A percentile compares a stretch with the other conserved stretches of the same genome.
Conservation (phyloP, 2,888 invertebrate species). For the Teleogryllus oceanicus region DNA sequence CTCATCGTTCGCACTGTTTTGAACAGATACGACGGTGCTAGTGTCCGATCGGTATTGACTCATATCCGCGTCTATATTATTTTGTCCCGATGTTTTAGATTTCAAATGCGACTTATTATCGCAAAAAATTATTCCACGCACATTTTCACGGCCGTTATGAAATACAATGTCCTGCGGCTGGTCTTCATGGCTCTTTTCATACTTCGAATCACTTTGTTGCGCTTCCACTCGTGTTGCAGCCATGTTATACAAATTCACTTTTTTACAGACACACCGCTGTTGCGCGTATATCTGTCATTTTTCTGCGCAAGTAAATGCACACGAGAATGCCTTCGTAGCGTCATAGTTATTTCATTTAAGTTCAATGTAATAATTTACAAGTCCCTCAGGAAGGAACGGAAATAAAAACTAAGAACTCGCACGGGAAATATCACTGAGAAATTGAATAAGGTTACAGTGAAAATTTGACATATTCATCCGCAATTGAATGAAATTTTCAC, state of each 20-base stretch:
- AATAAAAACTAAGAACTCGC: background rate
- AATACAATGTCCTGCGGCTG: conserved; percentile 60
- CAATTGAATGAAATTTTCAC: background rate
- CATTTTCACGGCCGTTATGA: conserved; percentile 77
- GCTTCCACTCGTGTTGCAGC: conserved; percentile 82
- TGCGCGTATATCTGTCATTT: conserved; percentile 51
- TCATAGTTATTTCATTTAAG: background rate
- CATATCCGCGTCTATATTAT: conserved; percentile 58
- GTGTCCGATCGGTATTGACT: conserved; percentile 68
- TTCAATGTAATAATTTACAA: too few species aligned
- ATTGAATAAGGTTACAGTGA: background rate
- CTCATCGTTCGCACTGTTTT: conserved; percentile 41
- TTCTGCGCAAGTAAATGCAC: conserved; percentile 37
- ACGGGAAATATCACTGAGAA: too few species aligned
- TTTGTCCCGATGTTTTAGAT: conserved; percentile 58
- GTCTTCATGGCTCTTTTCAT: conserved; percentile 63
- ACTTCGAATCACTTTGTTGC: conserved; percentile 71
- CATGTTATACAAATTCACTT: conserved; percentile 62
- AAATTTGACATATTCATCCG: background rate
- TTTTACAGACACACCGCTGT: conserved; percentile 60
- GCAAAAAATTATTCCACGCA: conserved; percentile 52
- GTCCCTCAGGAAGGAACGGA: background rate
- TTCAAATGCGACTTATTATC: conserved; percentile 61
- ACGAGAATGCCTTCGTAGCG: background rate
- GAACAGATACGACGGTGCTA: conserved; percentile 55